Evolutionary conservation across 2,113 vertebrate genomes (phyloP), one percentile per base, ranked within the genome.

Genomic region (Rhea americana): DNA sequence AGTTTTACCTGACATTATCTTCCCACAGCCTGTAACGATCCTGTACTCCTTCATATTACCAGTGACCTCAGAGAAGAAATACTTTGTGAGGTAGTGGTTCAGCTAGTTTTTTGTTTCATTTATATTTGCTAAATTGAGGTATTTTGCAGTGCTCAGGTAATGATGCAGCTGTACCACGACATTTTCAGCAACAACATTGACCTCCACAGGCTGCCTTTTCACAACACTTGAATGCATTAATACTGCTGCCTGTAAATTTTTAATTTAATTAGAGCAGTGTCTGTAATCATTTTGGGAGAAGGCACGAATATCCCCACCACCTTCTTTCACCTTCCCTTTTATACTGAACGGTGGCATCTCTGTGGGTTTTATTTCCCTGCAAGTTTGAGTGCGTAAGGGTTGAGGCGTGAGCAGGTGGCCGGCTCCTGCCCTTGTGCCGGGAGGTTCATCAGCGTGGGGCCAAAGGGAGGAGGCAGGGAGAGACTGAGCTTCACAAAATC

Each of bases 191-290:
- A 18, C 51, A 37, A 9, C 50, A 37, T 9, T 94, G 88, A 95
- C 72, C 82, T 94, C 90, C 2, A 7, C 67, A 80, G 51, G 25
- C 65, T 95, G 86, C 74, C 10, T 94, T 87, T 93, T 89, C 63
- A 51, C 73, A 85, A 50, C 72, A 80, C 70, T 84, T 18, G 35
- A 90, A 68, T 87, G 73, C 92, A 39, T 89, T 92, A 79, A 30
- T 94, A 67, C 67, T 93, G 56, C 86, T 79, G 65, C 72, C 85
- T 85, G 66, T 83, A 84, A 5, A 6, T 45, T 89, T 97, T 95
- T 94, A 93, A 92, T 97, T 94, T 96, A 92, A 97, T 96, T 95
- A 96, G 58, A 89, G 62, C 32, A 37, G 66, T 62, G 70, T 55
- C 81, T 94, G 35, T 73, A 90, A 86, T 91, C 41, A 78, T 96